phyloP scores from a whole-genome alignment of 2,113 vertebrate genomes.

The Pygoscelis adeliae region DNA sequence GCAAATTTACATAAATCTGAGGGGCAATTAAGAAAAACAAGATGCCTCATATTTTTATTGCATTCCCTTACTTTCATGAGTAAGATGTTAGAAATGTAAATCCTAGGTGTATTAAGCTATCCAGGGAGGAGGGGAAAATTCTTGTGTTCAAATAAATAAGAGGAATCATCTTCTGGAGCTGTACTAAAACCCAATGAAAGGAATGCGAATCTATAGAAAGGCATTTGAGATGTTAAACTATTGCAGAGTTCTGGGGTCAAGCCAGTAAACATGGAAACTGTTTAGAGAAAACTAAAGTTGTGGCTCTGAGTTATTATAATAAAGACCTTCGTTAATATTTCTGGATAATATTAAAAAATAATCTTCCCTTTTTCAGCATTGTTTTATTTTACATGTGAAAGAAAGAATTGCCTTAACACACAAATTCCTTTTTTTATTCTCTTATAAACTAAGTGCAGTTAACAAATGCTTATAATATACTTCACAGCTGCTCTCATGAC shows the following conservation, averaged over 20 bases:
- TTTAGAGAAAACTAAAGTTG: not conserved
- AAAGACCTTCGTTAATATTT: not conserved
- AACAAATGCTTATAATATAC: not conserved
- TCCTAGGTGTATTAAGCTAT: not conserved
- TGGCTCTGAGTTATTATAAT: not conserved
- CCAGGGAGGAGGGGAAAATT: not conserved
- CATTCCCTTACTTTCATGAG: not conserved
- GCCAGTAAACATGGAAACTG: not conserved
- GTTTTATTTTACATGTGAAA: not conserved
- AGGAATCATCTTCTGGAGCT: not conserved
- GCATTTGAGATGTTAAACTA: not conserved
- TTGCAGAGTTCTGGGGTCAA: not conserved
- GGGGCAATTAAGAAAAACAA: not conserved
- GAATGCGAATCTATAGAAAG: not conserved
- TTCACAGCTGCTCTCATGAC: not conserved
- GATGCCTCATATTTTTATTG: not conserved
- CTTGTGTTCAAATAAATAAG: not conserved
- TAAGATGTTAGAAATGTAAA: conserved; percentile 38
- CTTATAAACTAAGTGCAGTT: not conserved
- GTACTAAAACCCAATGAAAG: not conserved
- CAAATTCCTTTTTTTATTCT: not conserved
- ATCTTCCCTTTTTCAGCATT: not conserved
- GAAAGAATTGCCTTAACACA: not conserved
- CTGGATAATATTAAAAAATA: not conserved
- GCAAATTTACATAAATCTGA: conserved; percentile 24